Evolutionary conservation across 2,888 invertebrate species (phyloP), one percentile per base, ranked within the genome.

Genomic region (Cephus nigrinus): DNA sequence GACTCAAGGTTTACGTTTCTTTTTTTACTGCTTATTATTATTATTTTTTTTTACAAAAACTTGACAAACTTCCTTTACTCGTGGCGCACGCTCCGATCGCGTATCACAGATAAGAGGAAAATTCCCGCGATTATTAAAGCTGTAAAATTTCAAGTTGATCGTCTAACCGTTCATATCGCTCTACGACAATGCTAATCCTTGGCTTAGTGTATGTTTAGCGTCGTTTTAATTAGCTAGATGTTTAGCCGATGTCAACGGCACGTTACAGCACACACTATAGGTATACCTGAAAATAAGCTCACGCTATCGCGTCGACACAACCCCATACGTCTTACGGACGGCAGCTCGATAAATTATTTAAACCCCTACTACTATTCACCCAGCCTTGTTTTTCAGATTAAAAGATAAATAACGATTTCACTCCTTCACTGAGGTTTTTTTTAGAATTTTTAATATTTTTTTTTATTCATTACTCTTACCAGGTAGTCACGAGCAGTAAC

Each of bases 161-260:
- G 23, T 55, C 55, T 23, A 23, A 55, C 23, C 55, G 55, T 55
- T 55, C 55, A 55, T 55, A 55, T 55, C 55, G 55, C 9, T 55
- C 55, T 55, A 75, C 75, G 75, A 78, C 75, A 78, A 78, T 78
- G 75, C 78, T 78, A 78, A 78, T 78, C 78, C 78, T 9, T 11
- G 68, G 78, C 72, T 78, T 68, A 73, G 75, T 75, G 72, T 76
- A 75, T 75, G 75, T n/a, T 71, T 71, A 71, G 71, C 71, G 71
- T 71, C 71, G 30, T 71, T 71, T 71, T 71, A 71, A 71, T 71
- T 71, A 71, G 71, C 71, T 33, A 31, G 71, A 71, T 71, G 71
- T 71, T 71, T 71, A 71, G 71, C 71, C 71, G 71, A 71, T 33
- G 71, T 71, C 71, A 33, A 71, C 71, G 30, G 71, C 76, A 80